Evolutionary conservation across 2,797 vertebrate genomes (phyloP).

Genomic region (Pseudopleuronectes americanus): DNA sequence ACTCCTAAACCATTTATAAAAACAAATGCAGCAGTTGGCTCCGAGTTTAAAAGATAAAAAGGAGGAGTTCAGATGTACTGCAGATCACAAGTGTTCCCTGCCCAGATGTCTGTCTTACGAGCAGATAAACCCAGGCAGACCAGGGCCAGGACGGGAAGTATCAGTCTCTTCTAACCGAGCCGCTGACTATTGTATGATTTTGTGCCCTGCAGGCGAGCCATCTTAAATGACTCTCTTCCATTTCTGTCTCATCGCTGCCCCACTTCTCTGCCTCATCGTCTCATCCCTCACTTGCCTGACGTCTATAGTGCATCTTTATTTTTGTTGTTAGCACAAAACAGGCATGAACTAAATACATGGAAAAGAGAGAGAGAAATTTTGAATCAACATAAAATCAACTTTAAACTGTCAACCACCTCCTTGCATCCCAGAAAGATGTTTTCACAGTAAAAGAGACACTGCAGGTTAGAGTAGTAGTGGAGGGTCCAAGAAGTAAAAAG

Average conservation of each 20-base stretch:
- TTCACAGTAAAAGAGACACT: conserved; percentile 58
- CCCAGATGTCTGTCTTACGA: conserved; percentile 48
- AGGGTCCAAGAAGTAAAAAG: background rate
- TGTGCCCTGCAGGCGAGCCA: conserved; percentile 33
- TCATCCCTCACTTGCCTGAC: background rate
- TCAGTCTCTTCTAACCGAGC: conserved; percentile 13
- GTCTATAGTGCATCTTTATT: conserved; percentile 1
- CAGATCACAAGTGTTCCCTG: conserved; percentile 22
- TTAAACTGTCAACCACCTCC: background rate
- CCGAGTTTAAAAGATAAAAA: conserved; percentile 20
- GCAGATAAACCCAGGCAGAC: conserved; percentile 13
- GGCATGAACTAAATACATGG: conserved; percentile 3
- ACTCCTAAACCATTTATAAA: conserved; percentile 66
- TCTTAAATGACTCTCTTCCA: conserved; percentile 49
- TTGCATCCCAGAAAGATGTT: background rate
- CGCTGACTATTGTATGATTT: conserved; percentile 29
- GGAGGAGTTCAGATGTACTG: conserved; percentile 20
- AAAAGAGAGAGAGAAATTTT: background rate
- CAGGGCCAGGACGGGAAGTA: conserved; percentile 12
- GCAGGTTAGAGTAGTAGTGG: conserved; percentile 3
- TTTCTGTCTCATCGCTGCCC: conserved; percentile 50
- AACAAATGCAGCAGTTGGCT: conserved; percentile 47
- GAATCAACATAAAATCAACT: conserved; percentile 11
- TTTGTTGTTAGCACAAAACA: conserved; percentile 5
- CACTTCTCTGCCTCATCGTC: conserved; percentile 19